Conservation (phyloP, 2,113 vertebrate species). For the Mirza zaza region DNA sequence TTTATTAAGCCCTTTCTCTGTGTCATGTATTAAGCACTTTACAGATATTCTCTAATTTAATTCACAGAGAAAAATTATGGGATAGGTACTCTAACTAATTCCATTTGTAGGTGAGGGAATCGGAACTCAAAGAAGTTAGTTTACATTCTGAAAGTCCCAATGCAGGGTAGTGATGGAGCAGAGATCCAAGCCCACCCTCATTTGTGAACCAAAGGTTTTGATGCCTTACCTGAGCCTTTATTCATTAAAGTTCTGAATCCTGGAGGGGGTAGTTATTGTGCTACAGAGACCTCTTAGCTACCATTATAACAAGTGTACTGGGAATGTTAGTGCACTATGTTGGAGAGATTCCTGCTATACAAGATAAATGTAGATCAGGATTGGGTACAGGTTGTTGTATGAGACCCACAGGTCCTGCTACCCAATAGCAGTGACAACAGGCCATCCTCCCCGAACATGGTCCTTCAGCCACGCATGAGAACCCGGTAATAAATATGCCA, state of each 20-base stretch:
- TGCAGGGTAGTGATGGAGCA: not conserved
- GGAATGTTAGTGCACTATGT: fast-evolving
- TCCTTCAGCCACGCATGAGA: not conserved
- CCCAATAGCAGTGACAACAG: fast-evolving
- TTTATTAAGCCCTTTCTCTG: not conserved
- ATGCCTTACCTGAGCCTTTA: fast-evolving
- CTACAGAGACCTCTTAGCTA: not conserved
- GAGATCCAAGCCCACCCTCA: fast-evolving
- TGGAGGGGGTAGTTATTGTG: not conserved
- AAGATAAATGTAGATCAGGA: not conserved
- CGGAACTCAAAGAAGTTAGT: not conserved
- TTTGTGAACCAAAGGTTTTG: not conserved
- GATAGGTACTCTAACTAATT: not conserved
- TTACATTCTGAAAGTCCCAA: not conserved
- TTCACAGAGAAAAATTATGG: not conserved
- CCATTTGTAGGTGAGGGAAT: not conserved
- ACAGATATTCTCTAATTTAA: not conserved
- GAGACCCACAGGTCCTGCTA: not conserved
- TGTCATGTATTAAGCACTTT: not conserved
- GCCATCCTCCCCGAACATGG: not conserved
- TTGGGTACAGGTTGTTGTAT: fast-evolving
- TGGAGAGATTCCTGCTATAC: fast-evolving
- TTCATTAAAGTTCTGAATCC: not conserved
- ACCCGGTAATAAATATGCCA: not conserved
- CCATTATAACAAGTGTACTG: too few species aligned